A percentile compares a stretch with the other conserved stretches of the same genome.
Conservation (phyloP, 2,888 invertebrate genomes). For the Heliothis peltigera region DNA sequence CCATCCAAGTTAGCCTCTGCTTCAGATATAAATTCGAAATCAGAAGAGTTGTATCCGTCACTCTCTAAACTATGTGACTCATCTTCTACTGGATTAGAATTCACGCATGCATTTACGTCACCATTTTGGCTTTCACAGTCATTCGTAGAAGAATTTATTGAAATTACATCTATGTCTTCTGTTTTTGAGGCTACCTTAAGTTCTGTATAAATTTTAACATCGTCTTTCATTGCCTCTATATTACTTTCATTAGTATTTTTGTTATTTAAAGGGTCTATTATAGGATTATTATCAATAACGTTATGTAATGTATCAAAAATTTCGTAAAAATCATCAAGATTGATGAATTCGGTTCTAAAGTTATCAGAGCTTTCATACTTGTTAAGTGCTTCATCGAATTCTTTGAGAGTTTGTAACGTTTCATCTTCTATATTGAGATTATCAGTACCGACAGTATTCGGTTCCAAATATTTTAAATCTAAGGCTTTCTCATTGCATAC, state of each 20-base stretch:
- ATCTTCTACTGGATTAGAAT: slow-evolving; percentile 22
- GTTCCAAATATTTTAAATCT: background rate
- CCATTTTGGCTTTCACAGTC: slow-evolving; percentile 12
- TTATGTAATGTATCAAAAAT: slow-evolving; percentile 19
- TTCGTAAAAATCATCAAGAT: slow-evolving; percentile 43
- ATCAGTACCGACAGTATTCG: background rate
- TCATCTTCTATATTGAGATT: slow-evolving; percentile 2
- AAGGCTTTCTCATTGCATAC: background rate
- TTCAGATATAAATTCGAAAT: slow-evolving; percentile 84
- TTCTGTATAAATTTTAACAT: background rate
- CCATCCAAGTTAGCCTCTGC: slow-evolving; percentile 70
- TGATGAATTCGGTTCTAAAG: slow-evolving; percentile 5
- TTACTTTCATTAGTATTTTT: background rate
- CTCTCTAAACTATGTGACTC: slow-evolving; percentile 12
- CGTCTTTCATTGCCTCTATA: background rate
- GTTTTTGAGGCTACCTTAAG: background rate
- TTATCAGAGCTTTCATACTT: slow-evolving; percentile 7
- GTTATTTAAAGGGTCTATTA: background rate
- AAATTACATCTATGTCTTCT: slow-evolving; percentile 36
- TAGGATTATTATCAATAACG: slow-evolving; percentile 1
- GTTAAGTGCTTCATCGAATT: slow-evolving; percentile 42
- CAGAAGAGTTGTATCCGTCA: slow-evolving; percentile 77
- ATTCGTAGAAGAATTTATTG: slow-evolving; percentile 37
- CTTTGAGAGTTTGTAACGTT: slow-evolving; percentile 20
- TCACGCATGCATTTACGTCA: slow-evolving; percentile 18